Conservation (phyloP, 2,797 vertebrate genomes). For the Sebastes miniatus region DNA sequence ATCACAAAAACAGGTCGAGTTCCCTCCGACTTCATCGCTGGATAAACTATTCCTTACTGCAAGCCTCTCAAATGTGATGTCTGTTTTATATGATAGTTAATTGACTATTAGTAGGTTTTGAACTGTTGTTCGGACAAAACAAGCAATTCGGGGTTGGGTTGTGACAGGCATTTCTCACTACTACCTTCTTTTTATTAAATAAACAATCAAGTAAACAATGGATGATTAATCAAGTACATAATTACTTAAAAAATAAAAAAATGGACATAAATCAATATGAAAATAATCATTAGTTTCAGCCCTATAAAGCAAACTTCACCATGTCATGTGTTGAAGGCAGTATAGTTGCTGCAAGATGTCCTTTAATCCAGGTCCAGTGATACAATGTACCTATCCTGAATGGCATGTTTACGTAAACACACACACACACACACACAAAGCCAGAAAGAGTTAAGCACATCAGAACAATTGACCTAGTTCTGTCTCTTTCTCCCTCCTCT, state of each 20-base stretch:
- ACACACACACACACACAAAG: slow-evolving; percentile 37
- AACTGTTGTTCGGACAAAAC: neutral
- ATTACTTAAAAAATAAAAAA: neutral
- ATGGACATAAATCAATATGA: neutral
- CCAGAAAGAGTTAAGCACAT: slow-evolving; percentile 63
- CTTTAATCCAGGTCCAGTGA: neutral
- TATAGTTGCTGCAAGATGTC: neutral
- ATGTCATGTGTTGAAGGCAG: neutral
- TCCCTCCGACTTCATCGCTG: too few species aligned
- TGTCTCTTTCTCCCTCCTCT: slow-evolving; percentile 67
- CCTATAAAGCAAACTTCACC: neutral
- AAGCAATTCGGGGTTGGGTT: too few species aligned
- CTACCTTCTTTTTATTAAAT: neutral
- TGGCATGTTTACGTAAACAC: slow-evolving; percentile 34
- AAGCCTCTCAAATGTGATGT: too few species aligned
- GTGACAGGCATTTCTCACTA: too few species aligned
- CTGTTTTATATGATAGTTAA: neutral
- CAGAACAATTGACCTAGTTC: slow-evolving; percentile 79
- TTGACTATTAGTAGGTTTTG: neutral
- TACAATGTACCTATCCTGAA: neutral
- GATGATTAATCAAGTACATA: neutral
- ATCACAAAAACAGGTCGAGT: too few species aligned
- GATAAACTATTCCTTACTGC: too few species aligned
- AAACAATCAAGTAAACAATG: neutral
- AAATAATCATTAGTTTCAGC: neutral